Percentiles rank a stretch among this genome's conserved stretches.
Conservation (phyloP, 2,797 vertebrate species). For the Furcifer pardalis region DNA sequence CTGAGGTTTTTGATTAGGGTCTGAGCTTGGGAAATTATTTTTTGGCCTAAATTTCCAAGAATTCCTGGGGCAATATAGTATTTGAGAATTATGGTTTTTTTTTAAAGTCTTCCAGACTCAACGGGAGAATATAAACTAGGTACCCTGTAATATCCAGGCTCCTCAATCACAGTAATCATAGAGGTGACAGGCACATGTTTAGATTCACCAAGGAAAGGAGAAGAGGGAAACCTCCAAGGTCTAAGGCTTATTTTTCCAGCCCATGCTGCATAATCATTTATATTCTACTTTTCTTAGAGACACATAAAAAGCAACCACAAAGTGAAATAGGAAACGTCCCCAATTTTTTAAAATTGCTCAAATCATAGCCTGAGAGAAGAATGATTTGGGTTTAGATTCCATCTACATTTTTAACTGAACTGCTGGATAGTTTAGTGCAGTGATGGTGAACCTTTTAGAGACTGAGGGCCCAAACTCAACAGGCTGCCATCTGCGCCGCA, state of each 20-base stretch:
- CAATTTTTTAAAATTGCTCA: neutral
- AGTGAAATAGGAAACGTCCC: neutral
- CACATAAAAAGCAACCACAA: neutral
- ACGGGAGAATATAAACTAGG: neutral
- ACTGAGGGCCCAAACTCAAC: too few relatives aligned
- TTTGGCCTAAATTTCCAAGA: too few relatives aligned
- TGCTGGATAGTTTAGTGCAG: too few relatives aligned
- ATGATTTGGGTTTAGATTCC: neutral
- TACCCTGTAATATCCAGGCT: neutral
- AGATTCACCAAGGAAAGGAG: neutral
- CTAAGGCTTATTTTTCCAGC: slow-evolving; percentile 17
- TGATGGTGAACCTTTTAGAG: too few relatives aligned
- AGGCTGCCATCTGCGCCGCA: too few relatives aligned
- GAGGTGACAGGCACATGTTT: neutral
- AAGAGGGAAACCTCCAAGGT: neutral
- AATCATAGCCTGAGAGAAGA: neutral
- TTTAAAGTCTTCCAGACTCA: too few relatives aligned
- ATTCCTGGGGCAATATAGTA: too few relatives aligned
- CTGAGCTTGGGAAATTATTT: too few relatives aligned
- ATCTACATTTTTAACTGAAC: neutral
- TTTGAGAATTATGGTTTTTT: too few relatives aligned
- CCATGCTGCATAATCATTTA: neutral
- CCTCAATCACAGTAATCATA: neutral
- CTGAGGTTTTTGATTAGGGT: too few relatives aligned
- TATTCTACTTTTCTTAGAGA: neutral